Base-by-base conservation (phyloP, 2,888 invertebrate genomes). In the Papilio gigon region DNA sequence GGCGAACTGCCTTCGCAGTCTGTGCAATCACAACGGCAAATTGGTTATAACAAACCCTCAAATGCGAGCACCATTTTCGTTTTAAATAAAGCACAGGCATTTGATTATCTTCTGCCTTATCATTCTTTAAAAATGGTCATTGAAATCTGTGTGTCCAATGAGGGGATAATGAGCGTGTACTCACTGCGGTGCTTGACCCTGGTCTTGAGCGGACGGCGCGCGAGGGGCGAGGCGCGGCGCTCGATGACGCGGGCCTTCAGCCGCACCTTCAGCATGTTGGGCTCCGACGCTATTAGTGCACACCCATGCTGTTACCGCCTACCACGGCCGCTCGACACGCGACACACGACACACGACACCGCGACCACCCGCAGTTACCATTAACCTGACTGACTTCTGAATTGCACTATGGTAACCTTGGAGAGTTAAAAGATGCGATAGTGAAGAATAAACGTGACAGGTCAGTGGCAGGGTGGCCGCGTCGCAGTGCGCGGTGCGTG, bases 221-320 rank as follows among this genome's bases (percentile, higher is more conserved):
- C 96, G 89, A 98, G 95, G 79, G 98, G 98, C 87, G 98, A 98
- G 86, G 97, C 96, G 87, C 98, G 95, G 77, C 98, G 95, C 92
- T 98, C 98, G 93, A 97, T 96, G 87, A 98, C 98, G 88, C 98
- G 97, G 93, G 98, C 97, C 93, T 97, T 97, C 87, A 97, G 94
- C 77, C 97, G 95, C 92, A 97, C 96, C 94, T 97, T 97, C 93
- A 97, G 94, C 93, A 98, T 95, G 94, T 98, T 98, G 80, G 98
- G 98, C 95, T 98, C 98, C 92, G 98, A 98, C 87, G 98, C 98
- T 97, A 88, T 90, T 84, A 84, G 88, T 84, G 77, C 85, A 84
- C 85, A 75, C 82, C 70, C 89, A 86, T 87, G 87, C 88, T 73
- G 76, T 77, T 75, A 77, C 73, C 72, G 69, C 70, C 64, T 37